Evolutionary conservation across 1,140 invertebrate genomes (phyloP).

Genomic region (Sitodiplosis mosellana): DNA sequence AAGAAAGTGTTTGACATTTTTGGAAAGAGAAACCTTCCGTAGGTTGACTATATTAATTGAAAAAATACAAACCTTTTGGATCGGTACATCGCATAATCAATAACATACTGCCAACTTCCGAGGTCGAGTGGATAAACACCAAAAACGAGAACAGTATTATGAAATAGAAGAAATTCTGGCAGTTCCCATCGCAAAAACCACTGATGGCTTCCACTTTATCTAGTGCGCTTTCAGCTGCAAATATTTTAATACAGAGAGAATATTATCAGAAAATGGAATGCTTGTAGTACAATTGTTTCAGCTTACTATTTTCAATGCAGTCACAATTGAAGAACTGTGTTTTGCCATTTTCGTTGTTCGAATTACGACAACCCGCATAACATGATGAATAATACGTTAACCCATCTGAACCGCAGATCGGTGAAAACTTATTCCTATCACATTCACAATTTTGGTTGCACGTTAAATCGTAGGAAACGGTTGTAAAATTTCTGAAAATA

Average conservation of each 20-base stretch:
- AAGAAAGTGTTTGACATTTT: neutral
- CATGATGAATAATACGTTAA: slow-evolving; percentile 76
- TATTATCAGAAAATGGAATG: too few relatives aligned
- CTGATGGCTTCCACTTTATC: slow-evolving; percentile 27
- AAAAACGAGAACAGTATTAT: slow-evolving; percentile 71
- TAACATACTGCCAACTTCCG: slow-evolving; percentile 79
- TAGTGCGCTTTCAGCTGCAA: neutral
- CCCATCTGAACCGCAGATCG: slow-evolving; percentile 61
- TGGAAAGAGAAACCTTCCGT: neutral
- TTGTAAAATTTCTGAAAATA: slow-evolving; percentile 1
- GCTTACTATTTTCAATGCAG: slow-evolving; percentile 35
- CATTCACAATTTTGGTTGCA: slow-evolving; percentile 53
- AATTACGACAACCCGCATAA: slow-evolving; percentile 64
- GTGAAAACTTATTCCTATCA: slow-evolving; percentile 54
- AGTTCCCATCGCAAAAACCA: slow-evolving; percentile 62
- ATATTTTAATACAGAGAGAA: neutral
- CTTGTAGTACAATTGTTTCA: too few relatives aligned
- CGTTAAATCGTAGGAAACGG: slow-evolving; percentile 18
- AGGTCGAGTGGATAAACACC: slow-evolving; percentile 81
- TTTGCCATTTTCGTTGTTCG: slow-evolving; percentile 39
- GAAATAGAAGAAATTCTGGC: slow-evolving; percentile 63
- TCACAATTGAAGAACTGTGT: slow-evolving; percentile 57
- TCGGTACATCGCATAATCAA: slow-evolving; percentile 80
- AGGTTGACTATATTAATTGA: neutral
- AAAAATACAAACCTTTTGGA: slow-evolving; percentile 34